Conservation (phyloP, 2,888 invertebrate genomes). For the Minunthozetes semirufus region DNA sequence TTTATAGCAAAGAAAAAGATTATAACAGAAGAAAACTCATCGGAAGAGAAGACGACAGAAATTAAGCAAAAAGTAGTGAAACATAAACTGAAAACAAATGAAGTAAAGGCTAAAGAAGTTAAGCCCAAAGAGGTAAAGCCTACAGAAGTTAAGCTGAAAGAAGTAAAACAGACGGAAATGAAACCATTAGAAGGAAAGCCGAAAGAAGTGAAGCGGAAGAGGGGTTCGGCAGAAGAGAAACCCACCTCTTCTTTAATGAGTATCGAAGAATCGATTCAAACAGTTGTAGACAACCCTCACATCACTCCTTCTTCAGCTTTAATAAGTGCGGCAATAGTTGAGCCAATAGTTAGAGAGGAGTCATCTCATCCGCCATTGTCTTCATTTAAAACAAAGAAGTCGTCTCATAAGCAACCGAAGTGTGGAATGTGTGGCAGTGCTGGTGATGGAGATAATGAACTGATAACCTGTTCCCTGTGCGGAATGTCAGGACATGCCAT, state of each 20-base stretch:
- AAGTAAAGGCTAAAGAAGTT: too few species aligned
- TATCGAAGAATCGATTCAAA: constrained; percentile 4
- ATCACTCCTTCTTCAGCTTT: background rate
- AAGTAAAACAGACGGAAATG: too few species aligned
- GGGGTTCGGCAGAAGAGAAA: background rate
- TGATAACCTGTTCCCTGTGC: constrained; percentile 35
- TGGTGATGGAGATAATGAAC: background rate
- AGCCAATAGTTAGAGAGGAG: background rate
- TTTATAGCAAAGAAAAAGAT: too few species aligned
- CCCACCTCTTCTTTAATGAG: constrained; percentile 16
- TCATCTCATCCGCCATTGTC: background rate
- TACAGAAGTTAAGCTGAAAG: too few species aligned
- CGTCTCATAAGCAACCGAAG: background rate
- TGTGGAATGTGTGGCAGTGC: constrained; percentile 31
- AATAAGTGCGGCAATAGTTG: background rate
- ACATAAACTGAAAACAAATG: too few species aligned
- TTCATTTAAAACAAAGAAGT: background rate
- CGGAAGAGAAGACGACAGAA: too few species aligned
- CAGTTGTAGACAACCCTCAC: background rate
- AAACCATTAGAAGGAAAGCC: too few species aligned
- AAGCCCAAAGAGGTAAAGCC: too few species aligned
- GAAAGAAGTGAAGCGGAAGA: too few species aligned
- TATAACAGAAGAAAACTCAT: too few species aligned
- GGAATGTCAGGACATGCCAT: constrained; percentile 32
- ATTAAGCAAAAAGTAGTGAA: too few species aligned